Conservation (phyloP, 2,113 vertebrate genomes). For the Vanacampus margaritifer region DNA sequence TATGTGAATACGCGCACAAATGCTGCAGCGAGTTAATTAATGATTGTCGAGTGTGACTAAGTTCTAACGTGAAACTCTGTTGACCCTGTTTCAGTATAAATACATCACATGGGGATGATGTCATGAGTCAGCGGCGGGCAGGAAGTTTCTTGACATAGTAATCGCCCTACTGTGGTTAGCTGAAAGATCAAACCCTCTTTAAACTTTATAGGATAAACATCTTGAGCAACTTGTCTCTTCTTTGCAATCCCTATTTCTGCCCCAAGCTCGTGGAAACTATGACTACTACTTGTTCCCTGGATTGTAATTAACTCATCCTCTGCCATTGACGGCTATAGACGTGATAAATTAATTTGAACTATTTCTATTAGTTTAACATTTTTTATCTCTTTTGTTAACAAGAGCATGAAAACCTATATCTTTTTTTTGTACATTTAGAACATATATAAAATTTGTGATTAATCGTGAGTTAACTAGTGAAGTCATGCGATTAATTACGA, state of each 20-base stretch:
- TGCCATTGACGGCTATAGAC: too few relatives aligned
- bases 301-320: too few relatives aligned
- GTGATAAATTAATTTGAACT: too few relatives aligned
- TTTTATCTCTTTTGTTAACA: too few relatives aligned
- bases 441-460: too few relatives aligned
- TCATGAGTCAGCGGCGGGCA: constrained; percentile 63
- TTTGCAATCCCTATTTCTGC: constrained; percentile 36
- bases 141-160: constrained; percentile 68
- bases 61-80: constrained; percentile 57
- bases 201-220: constrained; percentile 65
- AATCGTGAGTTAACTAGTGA: too few relatives aligned
- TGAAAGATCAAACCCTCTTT: constrained; percentile 54
- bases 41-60: constrained; percentile 47
- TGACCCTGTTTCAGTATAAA: constrained; percentile 59
- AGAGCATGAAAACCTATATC: too few relatives aligned
- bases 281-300: constrained; percentile 44
- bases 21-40: constrained; percentile 41
- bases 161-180: constrained; percentile 60
- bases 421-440: too few relatives aligned
- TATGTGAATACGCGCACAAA: constrained; percentile 1
- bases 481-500: too few relatives aligned
- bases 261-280: constrained; percentile 55
- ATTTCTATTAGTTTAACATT: too few relatives aligned
- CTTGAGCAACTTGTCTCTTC: constrained; percentile 45
- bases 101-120: constrained; percentile 65